Conservation (phyloP, 2,888 invertebrate genomes). For the Agrilus biguttatus region DNA sequence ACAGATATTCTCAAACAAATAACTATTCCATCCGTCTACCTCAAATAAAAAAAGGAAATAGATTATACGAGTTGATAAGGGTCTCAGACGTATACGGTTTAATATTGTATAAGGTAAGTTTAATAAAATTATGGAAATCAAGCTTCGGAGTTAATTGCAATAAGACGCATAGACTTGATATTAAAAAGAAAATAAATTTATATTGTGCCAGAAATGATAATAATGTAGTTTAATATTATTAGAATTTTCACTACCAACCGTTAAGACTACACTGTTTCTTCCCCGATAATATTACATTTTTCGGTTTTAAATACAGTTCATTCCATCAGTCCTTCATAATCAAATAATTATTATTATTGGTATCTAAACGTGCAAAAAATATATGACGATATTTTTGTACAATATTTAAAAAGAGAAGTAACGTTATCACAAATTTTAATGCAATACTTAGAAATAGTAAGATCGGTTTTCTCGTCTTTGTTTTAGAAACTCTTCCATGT, state of each 20-base stretch:
- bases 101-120: slow-evolving; percentile 14
- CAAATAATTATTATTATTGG: too few species aligned
- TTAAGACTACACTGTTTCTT: too few species aligned
- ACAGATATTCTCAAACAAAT: slow-evolving; percentile 5
- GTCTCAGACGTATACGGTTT: slow-evolving; percentile 31
- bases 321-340: too few species aligned
- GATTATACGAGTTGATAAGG: slow-evolving; percentile 29
- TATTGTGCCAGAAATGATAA: slow-evolving; percentile 14
- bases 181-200: slow-evolving; percentile 12
- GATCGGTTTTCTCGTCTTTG: too few species aligned
- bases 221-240: too few species aligned
- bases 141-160: slow-evolving; percentile 20
- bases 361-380: too few species aligned
- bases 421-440: too few species aligned
- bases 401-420: slow-evolving; percentile 21
- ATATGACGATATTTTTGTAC: slow-evolving; percentile 31
- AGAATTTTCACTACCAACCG: too few species aligned
- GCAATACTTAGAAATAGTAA: too few species aligned
- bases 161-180: slow-evolving; percentile 22
- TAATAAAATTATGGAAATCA: slow-evolving; percentile 23
- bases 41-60: slow-evolving; percentile 21
- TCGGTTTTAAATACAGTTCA: too few species aligned
- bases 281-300: too few species aligned
- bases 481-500: too few species aligned
- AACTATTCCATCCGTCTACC: slow-evolving; percentile 33